Conservation (phyloP, 1,140 invertebrate genomes). For the Trichomalopsis sarcophagae region DNA sequence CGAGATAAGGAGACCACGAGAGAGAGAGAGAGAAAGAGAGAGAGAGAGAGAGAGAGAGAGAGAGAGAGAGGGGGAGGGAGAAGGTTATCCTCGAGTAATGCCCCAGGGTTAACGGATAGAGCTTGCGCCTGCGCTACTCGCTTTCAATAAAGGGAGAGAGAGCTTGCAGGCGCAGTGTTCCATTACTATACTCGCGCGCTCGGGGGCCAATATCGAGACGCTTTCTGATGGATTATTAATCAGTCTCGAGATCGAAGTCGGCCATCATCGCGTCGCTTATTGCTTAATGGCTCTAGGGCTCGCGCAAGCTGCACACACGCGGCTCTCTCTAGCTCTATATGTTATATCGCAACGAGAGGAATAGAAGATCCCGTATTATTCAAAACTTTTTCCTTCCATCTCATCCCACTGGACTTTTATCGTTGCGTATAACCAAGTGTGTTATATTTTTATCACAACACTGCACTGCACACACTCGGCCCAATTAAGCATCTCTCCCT, state of each 20-base stretch:
- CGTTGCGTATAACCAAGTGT: too few species aligned
- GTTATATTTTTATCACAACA: too few species aligned
- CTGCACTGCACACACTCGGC: too few species aligned
- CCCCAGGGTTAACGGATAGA: not conserved
- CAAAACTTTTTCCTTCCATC: not conserved
- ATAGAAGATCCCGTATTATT: not conserved
- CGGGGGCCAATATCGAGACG: not conserved
- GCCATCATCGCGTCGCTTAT: slow-evolving; percentile 20
- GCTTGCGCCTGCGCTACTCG: not conserved
- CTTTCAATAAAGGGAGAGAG: slow-evolving; percentile 28
- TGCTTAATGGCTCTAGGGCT: not conserved
- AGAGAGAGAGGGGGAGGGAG: too few species aligned
- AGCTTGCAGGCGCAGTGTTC: not conserved
- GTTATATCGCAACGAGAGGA: not conserved
- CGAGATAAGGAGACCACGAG: not conserved
- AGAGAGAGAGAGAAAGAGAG: too few species aligned
- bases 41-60: too few species aligned
- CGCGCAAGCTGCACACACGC: too few species aligned
- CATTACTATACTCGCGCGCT: slow-evolving; percentile 12
- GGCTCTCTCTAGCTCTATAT: not conserved
- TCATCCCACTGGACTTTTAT: not conserved
- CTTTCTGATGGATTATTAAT: slow-evolving; percentile 39
- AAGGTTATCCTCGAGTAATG: not conserved
- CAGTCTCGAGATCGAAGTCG: slow-evolving; percentile 26
- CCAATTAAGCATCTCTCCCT: too few species aligned